Percentiles rank a stretch among this genome's conserved stretches.
Evolutionary conservation across 2,888 invertebrate genomes (phyloP).

Genomic region (Callosobruchus maculatus): DNA sequence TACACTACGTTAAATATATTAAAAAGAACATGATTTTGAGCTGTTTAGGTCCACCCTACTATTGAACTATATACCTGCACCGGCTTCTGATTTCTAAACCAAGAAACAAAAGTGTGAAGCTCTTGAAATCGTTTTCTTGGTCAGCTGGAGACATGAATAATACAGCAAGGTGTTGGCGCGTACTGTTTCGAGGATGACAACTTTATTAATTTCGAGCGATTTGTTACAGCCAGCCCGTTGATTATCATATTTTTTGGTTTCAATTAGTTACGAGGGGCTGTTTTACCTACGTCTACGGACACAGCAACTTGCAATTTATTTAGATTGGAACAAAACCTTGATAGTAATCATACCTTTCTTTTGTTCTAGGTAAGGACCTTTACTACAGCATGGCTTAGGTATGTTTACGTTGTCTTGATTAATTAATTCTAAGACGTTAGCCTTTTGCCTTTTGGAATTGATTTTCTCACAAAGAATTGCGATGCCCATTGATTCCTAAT

Average conservation of each 20-base stretch:
- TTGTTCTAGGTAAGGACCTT: not conserved
- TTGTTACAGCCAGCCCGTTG: slow-evolving; percentile 31
- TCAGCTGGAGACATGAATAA: not conserved
- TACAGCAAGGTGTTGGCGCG: slow-evolving; percentile 17
- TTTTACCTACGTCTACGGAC: no score
- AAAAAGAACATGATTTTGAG: no score
- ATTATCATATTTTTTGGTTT: slow-evolving; percentile 34
- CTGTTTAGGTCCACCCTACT: no score
- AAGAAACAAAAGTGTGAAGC: not conserved
- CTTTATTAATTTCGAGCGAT: slow-evolving; percentile 31
- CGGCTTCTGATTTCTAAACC: not conserved
- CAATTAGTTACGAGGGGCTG: not conserved
- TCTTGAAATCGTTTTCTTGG: not conserved
- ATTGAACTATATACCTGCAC: not conserved
- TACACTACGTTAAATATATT: no score
- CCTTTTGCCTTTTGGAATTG: no score
- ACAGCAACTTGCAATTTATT: not conserved
- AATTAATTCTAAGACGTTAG: no score
- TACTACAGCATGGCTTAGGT: not conserved
- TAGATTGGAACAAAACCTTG: not conserved
- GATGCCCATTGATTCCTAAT: no score
- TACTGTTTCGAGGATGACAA: slow-evolving; percentile 19
- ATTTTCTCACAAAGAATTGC: no score
- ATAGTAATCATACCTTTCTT: not conserved
- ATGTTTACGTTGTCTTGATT: not conserved